A percentile compares a stretch with the other conserved stretches of the same genome.
Evolutionary conservation across 2,113 vertebrate genomes (phyloP).

Genomic region (Cnemophilus loriae): DNA sequence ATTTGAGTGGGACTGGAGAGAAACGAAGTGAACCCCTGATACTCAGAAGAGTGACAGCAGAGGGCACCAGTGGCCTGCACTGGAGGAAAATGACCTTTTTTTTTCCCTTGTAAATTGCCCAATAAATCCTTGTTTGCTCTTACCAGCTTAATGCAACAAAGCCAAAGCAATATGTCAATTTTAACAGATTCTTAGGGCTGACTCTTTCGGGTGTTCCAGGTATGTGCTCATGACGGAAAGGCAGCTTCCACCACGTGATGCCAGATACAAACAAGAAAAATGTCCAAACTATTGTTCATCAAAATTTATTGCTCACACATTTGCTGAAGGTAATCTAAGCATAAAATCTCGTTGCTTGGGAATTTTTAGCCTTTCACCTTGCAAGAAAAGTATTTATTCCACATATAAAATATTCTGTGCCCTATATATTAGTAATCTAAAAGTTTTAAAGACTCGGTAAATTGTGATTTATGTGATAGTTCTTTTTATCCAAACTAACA

Average conservation of each 20-base stretch:
- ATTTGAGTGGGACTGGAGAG: background rate
- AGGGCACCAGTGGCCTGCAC: constrained; percentile 66
- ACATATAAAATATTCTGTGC: background rate
- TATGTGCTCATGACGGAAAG: background rate
- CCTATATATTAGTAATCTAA: background rate
- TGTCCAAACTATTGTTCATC: background rate
- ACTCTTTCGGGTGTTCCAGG: background rate
- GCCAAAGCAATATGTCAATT: background rate
- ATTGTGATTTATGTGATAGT: background rate
- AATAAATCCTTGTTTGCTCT: background rate
- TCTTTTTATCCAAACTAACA: background rate
- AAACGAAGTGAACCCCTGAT: background rate
- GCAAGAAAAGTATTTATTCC: background rate
- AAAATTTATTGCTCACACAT: background rate
- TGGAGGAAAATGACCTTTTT: background rate
- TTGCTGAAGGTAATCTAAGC: background rate
- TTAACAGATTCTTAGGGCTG: background rate
- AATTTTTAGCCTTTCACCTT: background rate
- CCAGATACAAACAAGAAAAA: background rate
- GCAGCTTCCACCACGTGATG: background rate
- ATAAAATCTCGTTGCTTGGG: background rate
- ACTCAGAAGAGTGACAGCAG: constrained; percentile 62
- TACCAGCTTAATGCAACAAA: constrained; percentile 5
- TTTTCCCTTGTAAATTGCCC: background rate
- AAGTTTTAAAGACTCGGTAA: background rate